These are phyloP conservation scores for Drosophila aff. DNA, from an alignment of 1,140 invertebrate genomes.

Conservation along the genomic window DNA sequence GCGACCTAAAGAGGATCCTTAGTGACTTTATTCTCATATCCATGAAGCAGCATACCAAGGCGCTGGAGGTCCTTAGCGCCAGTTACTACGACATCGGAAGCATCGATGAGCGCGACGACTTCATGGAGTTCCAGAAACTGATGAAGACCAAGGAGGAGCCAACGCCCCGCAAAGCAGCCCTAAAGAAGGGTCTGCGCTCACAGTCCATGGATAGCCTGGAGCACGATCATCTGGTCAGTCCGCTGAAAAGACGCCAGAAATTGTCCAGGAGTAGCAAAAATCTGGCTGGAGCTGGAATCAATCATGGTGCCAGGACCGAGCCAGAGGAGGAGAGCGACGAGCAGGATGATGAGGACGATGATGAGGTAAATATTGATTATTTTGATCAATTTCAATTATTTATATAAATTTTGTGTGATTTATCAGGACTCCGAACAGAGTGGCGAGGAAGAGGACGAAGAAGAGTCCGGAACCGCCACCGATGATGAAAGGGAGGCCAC, in stretches of 20 bases:
- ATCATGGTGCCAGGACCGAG: slow-evolving; percentile 44
- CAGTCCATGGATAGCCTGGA: slow-evolving; percentile 82
- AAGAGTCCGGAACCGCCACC: slow-evolving; percentile 53
- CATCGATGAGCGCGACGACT: slow-evolving; percentile 90
- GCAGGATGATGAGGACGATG: slow-evolving; percentile 58
- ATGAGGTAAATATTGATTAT: slow-evolving; percentile 29
- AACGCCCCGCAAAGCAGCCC: slow-evolving; percentile 31
- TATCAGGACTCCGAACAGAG: slow-evolving; percentile 60
- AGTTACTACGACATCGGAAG: slow-evolving; percentile 89
- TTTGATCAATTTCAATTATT: background rate
- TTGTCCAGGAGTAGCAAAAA: slow-evolving; percentile 71
- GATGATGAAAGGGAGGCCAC: slow-evolving; percentile 64
- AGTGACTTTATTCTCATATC: slow-evolving; percentile 89
- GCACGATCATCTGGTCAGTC: slow-evolving; percentile 71
- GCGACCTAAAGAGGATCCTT: slow-evolving; percentile 89
- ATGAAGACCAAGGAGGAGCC: slow-evolving; percentile 75
- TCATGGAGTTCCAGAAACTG: slow-evolving; percentile 86
- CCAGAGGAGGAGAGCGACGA: slow-evolving; percentile 56
- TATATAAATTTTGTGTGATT: background rate
- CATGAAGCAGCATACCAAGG: slow-evolving; percentile 90
- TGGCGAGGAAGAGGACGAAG: slow-evolving; percentile 61
- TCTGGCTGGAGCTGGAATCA: slow-evolving; percentile 57
- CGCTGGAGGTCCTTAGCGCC: slow-evolving; percentile 90
- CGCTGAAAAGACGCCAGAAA: slow-evolving; percentile 62
- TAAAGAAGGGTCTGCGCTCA: slow-evolving; percentile 73